Base-by-base conservation (phyloP, 2,888 invertebrate species). In the Callinectes sapidus region DNA sequence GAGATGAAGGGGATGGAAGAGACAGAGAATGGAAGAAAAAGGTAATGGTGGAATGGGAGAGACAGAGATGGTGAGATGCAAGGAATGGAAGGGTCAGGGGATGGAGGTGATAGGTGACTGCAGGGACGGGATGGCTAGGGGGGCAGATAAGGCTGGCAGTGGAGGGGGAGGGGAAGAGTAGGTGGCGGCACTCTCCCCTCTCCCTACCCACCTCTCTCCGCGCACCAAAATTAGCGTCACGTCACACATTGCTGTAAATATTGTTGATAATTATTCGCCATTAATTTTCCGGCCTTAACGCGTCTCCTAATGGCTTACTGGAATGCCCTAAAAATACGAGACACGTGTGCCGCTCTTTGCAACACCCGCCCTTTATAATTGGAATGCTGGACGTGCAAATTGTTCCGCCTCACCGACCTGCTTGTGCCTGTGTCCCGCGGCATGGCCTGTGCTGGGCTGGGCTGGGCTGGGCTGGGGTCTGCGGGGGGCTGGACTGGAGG, bases 381-480 rank as follows among this genome's bases (percentile, higher is more conserved):
- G 81, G 81, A 81, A 35, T 81, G 32, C 81, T 81, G 81, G 35
- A 81, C 81, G 81, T 81, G 81, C 81, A 81, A 81, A 81, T 81
- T 81, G 81, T 81, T 81, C 32, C 81, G 35, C 81, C 35, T 81
- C 81, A 81, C 32, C 32, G 35, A 81, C 14, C 35, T 35, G 81
- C 81, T 71, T 81, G 81, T 32, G 32, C 35, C 81, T 32, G 81
- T n/a, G 81, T 32, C 35, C 81, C 81, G 81, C 81, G 35, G 71
- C 23, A 8, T n/a, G 28, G n/a, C 23, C 48, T 48, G 48, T 5
- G 0, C 48, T 48, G 48, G 48, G 8, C 48, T 48, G 48, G 48
- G 48, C 48, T 48, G 48, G 48, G 48, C 48, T 48, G 48, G 48
- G 48, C 5, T 48, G 48, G 48, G 39, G 39, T n/a, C 39, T 39